A percentile compares a stretch with the other conserved stretches of the same genome.
phyloP scores from a whole-genome alignment of 1,140 invertebrate genomes.

The Orchestia grillus region DNA sequence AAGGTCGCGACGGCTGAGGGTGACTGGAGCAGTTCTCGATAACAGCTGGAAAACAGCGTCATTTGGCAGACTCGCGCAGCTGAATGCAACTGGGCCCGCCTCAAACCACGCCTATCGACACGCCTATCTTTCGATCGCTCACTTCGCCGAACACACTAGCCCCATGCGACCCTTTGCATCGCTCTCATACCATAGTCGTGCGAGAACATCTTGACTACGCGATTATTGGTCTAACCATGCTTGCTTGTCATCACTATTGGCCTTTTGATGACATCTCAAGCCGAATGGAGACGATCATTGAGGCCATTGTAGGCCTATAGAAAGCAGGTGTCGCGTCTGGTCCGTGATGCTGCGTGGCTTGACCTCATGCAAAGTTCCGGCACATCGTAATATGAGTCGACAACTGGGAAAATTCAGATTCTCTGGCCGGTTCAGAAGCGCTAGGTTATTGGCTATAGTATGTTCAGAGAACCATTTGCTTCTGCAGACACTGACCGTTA shows the following conservation, averaged over 20 bases:
- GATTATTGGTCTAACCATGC: constrained; percentile 52
- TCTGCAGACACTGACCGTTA: not conserved
- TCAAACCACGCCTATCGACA: constrained; percentile 39
- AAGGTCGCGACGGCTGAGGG: constrained; percentile 53
- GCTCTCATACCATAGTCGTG: constrained; percentile 49
- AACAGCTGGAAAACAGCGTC: constrained; percentile 53
- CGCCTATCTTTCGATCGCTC: constrained; percentile 47
- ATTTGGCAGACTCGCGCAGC: constrained; percentile 55
- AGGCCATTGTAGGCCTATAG: constrained; percentile 52
- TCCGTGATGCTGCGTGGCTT: not conserved
- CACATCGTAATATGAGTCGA: not conserved
- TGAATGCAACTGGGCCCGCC: constrained; percentile 52
- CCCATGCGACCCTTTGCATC: constrained; percentile 44
- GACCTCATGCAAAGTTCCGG: constrained; percentile 1
- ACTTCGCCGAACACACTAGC: constrained; percentile 32
- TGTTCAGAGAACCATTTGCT: not conserved
- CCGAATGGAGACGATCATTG: constrained; percentile 52
- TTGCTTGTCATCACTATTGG: constrained; percentile 55
- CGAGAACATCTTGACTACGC: constrained; percentile 53
- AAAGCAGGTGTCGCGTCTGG: constrained; percentile 35
- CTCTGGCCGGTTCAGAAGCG: not conserved
- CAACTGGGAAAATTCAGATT: not conserved
- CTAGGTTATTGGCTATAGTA: not conserved
- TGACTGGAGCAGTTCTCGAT: constrained; percentile 53
- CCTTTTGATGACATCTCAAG: constrained; percentile 54